Base-by-base conservation (phyloP, 1,140 invertebrate genomes). In the Hypothenemus hampei region DNA sequence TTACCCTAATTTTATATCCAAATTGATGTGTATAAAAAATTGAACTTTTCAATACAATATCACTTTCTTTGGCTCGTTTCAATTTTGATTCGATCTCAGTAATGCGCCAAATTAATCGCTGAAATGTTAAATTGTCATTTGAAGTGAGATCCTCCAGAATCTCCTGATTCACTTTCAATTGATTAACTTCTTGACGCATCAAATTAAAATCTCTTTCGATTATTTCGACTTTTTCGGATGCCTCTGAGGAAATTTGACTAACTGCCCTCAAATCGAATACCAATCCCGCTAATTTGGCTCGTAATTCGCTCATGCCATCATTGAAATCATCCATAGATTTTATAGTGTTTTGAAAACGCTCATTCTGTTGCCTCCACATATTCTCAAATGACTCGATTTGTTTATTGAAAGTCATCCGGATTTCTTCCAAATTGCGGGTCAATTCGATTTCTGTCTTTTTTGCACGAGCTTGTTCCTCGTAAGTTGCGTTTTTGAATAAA, bases 1-100 rank as follows among this genome's bases (percentile, higher is more conserved):
- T 72, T 74, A 83, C 82, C 68, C 82, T 77, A 10, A 87, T 58
- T 2, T 81, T 80, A 66, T 87, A 87, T n/a, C 85, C 84, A 59
- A 81, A 86, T 55, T 81, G 78, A 61, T 77, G 80, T 13, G 80
- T 80, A 8, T 78, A 77, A 65, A 87, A 87, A 43, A 81, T 69
- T 2, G 82, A 78, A 65, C 84, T 85, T 31, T 76, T 77, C 1
- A 85, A 58, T 0, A 79, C 74, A 0, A 72, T 71, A 39, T 81
- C 77, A n/a, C 75, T 81, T 21, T 82, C 78, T 54, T 80, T 82
- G 0, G 83, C 80, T 15, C 80, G 78, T 21, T 78, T 78, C 72
- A 87, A 76, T 59, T 84, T 81, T 10, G 78, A 71, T 1, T 76
- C 67, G 58, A 81, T 84, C 41, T 81, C 75, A 57, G 80, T 78